A percentile compares a stretch with the other conserved stretches of the same genome.
phyloP scores from a whole-genome alignment of 35 echinoderm and acorn worm genomes.

The Apostichopus japonicus region DNA sequence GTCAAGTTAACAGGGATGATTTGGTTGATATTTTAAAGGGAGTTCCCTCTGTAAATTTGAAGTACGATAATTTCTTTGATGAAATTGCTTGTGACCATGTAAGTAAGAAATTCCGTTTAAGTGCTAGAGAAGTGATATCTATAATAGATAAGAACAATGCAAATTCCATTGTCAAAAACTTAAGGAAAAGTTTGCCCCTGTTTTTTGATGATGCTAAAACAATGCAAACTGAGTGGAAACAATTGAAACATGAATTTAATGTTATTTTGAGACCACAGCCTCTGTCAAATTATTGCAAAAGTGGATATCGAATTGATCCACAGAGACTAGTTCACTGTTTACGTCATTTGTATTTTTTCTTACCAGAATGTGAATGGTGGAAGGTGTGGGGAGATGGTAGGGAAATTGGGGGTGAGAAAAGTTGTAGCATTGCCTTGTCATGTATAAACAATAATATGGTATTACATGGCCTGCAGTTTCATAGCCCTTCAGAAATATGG shows the following conservation, averaged over 20 bases:
- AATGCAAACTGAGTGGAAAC: not conserved
- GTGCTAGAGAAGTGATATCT: conserved; percentile 9
- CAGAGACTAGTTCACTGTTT: not conserved
- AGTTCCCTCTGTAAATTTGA: not conserved
- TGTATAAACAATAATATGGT: conserved; percentile 37
- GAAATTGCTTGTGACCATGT: conserved; percentile 18
- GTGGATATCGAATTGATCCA: conserved; percentile 18
- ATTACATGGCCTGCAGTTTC: conserved; percentile 39
- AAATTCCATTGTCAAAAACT: not conserved
- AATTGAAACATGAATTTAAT: conserved; percentile 27
- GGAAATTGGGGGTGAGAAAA: conserved; percentile 30
- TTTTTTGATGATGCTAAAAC: not conserved
- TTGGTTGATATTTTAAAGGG: conserved; percentile 46
- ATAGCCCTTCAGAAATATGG: conserved; percentile 34
- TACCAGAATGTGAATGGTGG: conserved; percentile 25
- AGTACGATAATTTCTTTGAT: not conserved
- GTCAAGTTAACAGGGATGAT: no score
- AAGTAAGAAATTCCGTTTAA: not conserved
- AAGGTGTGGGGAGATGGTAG: conserved; percentile 57
- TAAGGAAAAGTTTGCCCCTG: conserved; percentile 29
- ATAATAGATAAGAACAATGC: conserved; percentile 56
- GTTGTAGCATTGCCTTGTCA: conserved; percentile 7
- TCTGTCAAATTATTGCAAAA: not conserved
- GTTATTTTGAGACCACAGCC: conserved; percentile 28
- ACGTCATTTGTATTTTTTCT: conserved; percentile 25